Conservation (phyloP, 2,797 vertebrate species). For the Carcharodon carcharias region DNA sequence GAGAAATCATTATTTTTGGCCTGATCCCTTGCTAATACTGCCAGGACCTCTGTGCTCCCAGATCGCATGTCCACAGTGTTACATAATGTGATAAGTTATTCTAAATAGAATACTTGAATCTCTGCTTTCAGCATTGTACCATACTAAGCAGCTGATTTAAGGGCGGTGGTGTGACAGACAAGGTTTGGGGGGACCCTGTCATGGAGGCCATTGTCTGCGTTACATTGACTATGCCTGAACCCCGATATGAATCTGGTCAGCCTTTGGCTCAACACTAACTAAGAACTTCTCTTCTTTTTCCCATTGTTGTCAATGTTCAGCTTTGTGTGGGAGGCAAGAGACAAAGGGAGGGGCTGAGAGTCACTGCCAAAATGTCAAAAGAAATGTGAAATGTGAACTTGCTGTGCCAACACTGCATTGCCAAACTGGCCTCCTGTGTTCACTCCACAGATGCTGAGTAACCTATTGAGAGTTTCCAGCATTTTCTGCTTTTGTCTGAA, state of each 20-base stretch:
- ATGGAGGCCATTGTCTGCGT: not conserved
- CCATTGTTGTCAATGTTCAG: not conserved
- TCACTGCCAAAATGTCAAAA: not conserved
- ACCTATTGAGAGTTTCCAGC: not conserved
- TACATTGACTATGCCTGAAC: not conserved
- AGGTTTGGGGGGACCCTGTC: too few species aligned
- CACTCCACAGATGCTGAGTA: not conserved
- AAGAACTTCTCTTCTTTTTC: not conserved
- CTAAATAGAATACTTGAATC: not conserved
- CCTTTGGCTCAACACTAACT: not conserved
- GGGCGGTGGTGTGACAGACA: not conserved
- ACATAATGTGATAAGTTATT: not conserved
- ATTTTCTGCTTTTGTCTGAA: not conserved
- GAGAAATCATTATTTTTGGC: slow-evolving; percentile 22
- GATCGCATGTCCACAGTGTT: not conserved
- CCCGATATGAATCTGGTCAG: not conserved
- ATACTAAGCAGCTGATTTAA: not conserved
- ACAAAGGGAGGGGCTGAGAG: not conserved
- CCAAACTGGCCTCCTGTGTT: not conserved
- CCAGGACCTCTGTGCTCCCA: not conserved
- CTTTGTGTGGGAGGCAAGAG: not conserved
- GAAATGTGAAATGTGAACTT: not conserved
- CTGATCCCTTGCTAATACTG: not conserved
- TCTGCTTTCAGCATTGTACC: not conserved
- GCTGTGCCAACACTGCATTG: not conserved